Percentiles rank a stretch among this genome's conserved stretches.
These are phyloP conservation scores for Piscicola geometra DNA, from an alignment of 2,888 invertebrate species.

Conservation along the genomic window DNA sequence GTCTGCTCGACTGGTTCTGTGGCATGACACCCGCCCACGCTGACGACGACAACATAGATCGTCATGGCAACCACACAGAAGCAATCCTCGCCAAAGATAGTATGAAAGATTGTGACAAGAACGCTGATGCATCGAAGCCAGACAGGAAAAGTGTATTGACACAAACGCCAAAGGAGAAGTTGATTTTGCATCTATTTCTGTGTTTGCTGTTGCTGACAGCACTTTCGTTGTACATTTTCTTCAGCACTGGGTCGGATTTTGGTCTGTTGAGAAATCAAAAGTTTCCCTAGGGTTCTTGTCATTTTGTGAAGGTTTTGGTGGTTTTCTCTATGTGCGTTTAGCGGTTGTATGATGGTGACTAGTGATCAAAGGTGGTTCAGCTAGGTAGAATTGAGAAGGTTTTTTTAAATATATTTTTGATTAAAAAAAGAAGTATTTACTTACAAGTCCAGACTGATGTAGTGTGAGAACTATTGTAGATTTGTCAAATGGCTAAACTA, in stretches of 20 bases:
- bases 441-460: no score
- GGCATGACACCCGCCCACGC: slow-evolving; percentile 43
- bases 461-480: no score
- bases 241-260: slow-evolving; percentile 41
- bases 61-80: not conserved
- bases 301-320: not conserved
- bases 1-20: slow-evolving; percentile 47
- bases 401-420: no score
- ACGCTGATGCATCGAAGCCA: no score
- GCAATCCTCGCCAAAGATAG: slow-evolving; percentile 10
- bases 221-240: slow-evolving; percentile 41
- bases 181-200: slow-evolving; percentile 37
- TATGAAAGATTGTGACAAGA: not conserved
- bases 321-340: no score
- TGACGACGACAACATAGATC: not conserved
- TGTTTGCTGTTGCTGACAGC: slow-evolving; percentile 37
- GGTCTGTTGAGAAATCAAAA: slow-evolving; percentile 33
- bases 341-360: no score
- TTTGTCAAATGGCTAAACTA: no score
- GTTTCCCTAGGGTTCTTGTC: no score
- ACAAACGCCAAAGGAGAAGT: slow-evolving; percentile 38
- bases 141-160: slow-evolving; percentile 15
- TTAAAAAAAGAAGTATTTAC: no score
- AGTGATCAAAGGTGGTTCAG: no score
- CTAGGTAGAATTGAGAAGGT: no score